These are phyloP conservation scores for Plectrocnemia conspersa DNA, from an alignment of 1,140 invertebrate species.

Conservation along the genomic window DNA sequence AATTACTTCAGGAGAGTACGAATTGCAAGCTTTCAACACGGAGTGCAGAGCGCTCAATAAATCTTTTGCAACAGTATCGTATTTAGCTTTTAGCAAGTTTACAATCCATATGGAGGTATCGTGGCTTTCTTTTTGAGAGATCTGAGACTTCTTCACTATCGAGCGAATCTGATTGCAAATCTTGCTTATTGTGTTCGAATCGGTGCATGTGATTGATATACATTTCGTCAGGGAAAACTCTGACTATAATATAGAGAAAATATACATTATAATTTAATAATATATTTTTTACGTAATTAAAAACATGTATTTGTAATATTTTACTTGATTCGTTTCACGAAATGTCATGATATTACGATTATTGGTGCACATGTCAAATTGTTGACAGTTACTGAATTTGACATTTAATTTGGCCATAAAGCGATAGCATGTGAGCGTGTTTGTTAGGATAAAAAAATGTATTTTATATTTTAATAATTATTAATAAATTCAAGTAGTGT, in stretches of 20 bases:
- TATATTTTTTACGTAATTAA: too few relatives aligned
- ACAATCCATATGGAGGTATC: constrained; percentile 17
- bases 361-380: too few relatives aligned
- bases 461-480: too few relatives aligned
- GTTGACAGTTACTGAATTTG: too few relatives aligned
- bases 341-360: too few relatives aligned
- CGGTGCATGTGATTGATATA: background rate
- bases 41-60: constrained; percentile 18
- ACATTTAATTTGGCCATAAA: too few relatives aligned
- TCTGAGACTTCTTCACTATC: constrained; percentile 12
- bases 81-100: constrained; percentile 15
- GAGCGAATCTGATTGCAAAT: constrained; percentile 23
- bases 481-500: too few relatives aligned
- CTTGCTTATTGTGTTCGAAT: constrained; percentile 1
- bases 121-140: background rate
- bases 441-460: too few relatives aligned
- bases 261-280: constrained; percentile 10
- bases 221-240: background rate
- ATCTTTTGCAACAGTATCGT: constrained; percentile 21
- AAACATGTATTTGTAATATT: too few relatives aligned
- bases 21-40: constrained; percentile 13
- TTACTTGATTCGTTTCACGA: too few relatives aligned
- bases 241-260: constrained; percentile 12
- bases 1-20: background rate
- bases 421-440: too few relatives aligned